A percentile compares a stretch with the other conserved stretches of the same genome.
phyloP scores from a whole-genome alignment of 2,113 vertebrate species.

The Herpetotheres cachinnans region DNA sequence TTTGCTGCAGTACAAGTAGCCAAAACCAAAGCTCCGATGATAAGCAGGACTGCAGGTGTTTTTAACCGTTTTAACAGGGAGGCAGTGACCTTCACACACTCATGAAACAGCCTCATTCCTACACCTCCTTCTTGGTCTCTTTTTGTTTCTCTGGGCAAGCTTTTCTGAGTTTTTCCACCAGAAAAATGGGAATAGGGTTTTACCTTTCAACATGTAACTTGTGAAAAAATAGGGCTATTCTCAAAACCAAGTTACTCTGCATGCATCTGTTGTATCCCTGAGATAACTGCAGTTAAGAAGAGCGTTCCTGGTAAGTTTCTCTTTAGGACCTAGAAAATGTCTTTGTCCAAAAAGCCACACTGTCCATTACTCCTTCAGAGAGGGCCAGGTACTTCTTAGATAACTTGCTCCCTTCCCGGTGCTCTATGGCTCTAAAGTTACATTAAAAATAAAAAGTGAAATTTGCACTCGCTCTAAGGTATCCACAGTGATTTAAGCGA shows the following conservation, averaged over 20 bases:
- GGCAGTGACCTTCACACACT: accelerated
- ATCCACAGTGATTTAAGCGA: neutral
- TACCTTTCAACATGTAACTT: neutral
- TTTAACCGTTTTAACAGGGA: neutral
- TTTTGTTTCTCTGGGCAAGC: neutral
- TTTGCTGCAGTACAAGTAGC: neutral
- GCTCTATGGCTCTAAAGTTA: neutral
- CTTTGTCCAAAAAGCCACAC: neutral
- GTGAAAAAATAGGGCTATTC: neutral
- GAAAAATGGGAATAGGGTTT: neutral
- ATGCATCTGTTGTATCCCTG: neutral
- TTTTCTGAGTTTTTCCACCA: neutral
- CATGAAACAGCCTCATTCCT: neutral
- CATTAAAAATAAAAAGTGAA: neutral
- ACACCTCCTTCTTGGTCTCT: neutral
- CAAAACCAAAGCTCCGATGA: neutral
- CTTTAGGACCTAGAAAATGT: neutral
- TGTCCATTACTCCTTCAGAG: neutral
- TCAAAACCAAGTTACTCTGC: neutral
- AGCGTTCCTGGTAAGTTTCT: neutral
- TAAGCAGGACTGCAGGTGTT: neutral
- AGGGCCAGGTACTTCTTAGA: neutral
- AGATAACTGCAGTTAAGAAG: neutral
- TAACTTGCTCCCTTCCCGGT: neutral
- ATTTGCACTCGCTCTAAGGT: neutral